Evolutionary conservation across 2,113 vertebrate species (phyloP), one percentile per base, ranked within the genome.

Genomic region (Gadus chalcogrammus): DNA sequence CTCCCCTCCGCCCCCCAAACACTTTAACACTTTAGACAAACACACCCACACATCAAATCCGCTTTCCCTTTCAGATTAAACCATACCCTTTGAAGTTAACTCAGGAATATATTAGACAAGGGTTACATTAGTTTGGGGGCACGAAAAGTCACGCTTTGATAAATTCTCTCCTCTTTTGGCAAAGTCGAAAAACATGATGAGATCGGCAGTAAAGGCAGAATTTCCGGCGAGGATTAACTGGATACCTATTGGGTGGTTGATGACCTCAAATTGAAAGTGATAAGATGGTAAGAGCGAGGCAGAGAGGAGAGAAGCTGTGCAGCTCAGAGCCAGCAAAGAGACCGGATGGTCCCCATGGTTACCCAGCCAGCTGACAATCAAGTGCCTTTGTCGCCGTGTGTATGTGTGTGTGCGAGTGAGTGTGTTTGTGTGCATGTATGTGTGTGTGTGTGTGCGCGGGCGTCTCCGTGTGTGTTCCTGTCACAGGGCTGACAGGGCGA

Each of bases 361-460:
- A 92, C 92, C 80, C 75, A 70, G 74, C 80, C 80, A 85, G 74
- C 83, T 86, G 88, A 87, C 84, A 90, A 84, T 91, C 85, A 84
- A 78, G 79, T 65, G 64, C 68, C 67, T 71, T 59, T 74, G 79
- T 81, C 68, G 73, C 77, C 67, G 18, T 31, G 35, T 53, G 78
- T 11, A 18, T 59, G n/a, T 62, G 53, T 58, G 18, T 24, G 72
- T 67, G 35, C 3, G 64, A 55, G 20, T 58, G 13, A 5, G 31
- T 35, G 31, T 35, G 31, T 35, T 35, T 35, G 31, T 35, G 31
- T 35, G 31, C 4, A 4, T 42, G 48, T 27, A 7, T 7, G 6
- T 35, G 31, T 7, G 24, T 60, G 24, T 60, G 15, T 67, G 68
- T 60, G 76, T 73, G 42, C 22, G 65, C 20, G 48, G 20, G 48